Percentiles rank a stretch among this genome's conserved stretches.
phyloP scores from a whole-genome alignment of 1,140 invertebrate species.

The Neodiprion lecontei region DNA sequence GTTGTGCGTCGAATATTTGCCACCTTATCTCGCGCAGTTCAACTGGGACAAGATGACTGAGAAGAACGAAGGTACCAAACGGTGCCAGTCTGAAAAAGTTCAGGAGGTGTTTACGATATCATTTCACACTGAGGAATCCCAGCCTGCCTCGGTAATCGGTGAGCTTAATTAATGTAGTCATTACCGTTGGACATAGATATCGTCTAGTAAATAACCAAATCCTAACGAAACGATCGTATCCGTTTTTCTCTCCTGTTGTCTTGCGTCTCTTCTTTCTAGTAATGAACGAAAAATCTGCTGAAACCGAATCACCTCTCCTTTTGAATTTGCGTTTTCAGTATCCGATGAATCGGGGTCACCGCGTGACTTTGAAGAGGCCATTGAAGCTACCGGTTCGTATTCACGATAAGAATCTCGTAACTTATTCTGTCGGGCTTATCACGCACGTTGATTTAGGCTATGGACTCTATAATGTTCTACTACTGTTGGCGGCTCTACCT shows the following conservation, averaged over 20 bases:
- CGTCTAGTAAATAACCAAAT: neutral
- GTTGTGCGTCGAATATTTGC: no score
- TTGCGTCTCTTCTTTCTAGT: neutral
- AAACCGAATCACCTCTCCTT: neutral
- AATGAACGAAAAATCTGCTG: neutral
- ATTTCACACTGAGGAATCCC: no score
- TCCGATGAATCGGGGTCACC: slow-evolving; percentile 19
- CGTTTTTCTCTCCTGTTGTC: neutral
- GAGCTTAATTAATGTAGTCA: no score
- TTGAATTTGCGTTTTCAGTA: neutral
- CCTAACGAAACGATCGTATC: neutral
- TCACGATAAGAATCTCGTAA: neutral
- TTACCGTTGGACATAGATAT: neutral
- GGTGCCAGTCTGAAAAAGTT: no score
- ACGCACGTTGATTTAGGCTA: slow-evolving; percentile 45
- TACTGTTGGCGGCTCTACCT: slow-evolving; percentile 65
- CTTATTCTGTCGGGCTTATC: no score
- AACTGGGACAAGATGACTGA: neutral
- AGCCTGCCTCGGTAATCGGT: no score
- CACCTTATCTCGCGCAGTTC: no score
- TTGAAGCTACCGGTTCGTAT: slow-evolving; percentile 56
- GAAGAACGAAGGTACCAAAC: neutral
- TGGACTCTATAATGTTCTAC: slow-evolving; percentile 67
- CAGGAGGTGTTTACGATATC: no score
- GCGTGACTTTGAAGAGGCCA: slow-evolving; percentile 69